These are phyloP conservation scores for Sphaerodactylus townsendi DNA, from an alignment of 2,113 vertebrate genomes.

Conservation along the genomic window DNA sequence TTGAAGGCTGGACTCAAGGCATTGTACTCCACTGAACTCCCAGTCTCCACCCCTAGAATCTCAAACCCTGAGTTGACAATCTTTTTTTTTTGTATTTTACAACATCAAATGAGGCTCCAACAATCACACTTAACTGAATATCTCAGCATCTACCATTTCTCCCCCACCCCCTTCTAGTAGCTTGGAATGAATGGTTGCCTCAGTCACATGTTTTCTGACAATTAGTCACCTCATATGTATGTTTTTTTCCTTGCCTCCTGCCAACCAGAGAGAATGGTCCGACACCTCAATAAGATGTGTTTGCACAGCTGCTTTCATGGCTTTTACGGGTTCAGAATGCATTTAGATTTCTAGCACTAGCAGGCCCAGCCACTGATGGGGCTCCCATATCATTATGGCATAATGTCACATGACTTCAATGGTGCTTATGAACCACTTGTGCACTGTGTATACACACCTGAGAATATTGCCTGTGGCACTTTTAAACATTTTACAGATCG, in stretches of 20 bases:
- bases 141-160: neutral
- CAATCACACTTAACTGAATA: neutral
- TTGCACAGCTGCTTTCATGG: neutral
- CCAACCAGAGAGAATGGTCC: neutral
- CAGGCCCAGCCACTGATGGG: neutral
- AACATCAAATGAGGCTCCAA: neutral
- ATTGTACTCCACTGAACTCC: too few relatives aligned
- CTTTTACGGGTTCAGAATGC: neutral
- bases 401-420: neutral
- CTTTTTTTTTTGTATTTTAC: neutral
- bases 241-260: neutral
- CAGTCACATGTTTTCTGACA: neutral
- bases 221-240: constrained; percentile 7
- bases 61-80: neutral
- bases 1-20: too few relatives aligned
- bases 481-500: neutral
- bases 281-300: neutral
- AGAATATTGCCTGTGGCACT: neutral
- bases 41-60: neutral
- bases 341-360: neutral
- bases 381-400: neutral
- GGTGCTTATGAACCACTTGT: neutral
- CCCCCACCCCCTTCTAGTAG: neutral
- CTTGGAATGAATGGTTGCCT: neutral
- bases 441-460: neutral